These are phyloP conservation scores for Plemyria rubiginata DNA, from an alignment of 2,888 invertebrate genomes.

Conservation along the genomic window DNA sequence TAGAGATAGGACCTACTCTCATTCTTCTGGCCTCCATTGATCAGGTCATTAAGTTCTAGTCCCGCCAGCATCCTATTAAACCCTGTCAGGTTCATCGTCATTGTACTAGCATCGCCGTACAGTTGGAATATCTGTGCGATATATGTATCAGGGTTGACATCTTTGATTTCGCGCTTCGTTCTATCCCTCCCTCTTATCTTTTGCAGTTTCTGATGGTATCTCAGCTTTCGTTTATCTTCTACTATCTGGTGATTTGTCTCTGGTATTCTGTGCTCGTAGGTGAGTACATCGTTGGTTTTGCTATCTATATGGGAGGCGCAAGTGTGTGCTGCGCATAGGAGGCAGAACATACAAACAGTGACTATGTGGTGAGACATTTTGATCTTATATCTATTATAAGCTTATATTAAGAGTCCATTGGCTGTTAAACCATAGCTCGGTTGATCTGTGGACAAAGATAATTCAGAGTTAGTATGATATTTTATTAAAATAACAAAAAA, in stretches of 20 bases:
- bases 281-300: slow-evolving; percentile 49
- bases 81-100: slow-evolving; percentile 85
- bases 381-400: slow-evolving; percentile 46
- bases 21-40: slow-evolving; percentile 68
- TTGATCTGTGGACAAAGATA: slow-evolving; percentile 55
- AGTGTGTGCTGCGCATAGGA: slow-evolving; percentile 91
- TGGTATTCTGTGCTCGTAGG: slow-evolving; percentile 54
- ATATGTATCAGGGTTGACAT: slow-evolving; percentile 84
- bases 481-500: background rate
- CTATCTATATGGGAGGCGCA: slow-evolving; percentile 89
- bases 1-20: slow-evolving; percentile 60
- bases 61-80: slow-evolving; percentile 82
- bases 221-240: slow-evolving; percentile 54
- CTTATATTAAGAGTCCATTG: slow-evolving; percentile 53
- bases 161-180: slow-evolving; percentile 57
- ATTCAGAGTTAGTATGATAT: background rate
- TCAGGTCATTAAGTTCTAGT: slow-evolving; percentile 83
- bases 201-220: slow-evolving; percentile 65
- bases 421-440: slow-evolving; percentile 35
- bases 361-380: slow-evolving; percentile 86
- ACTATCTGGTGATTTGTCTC: slow-evolving; percentile 54
- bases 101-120: slow-evolving; percentile 82
- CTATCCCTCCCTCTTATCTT: slow-evolving; percentile 55
- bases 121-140: slow-evolving; percentile 86
- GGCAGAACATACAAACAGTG: slow-evolving; percentile 93